Evolutionary conservation across 2,113 vertebrate species (phyloP).

Genomic region (Tylochromis polylepis): DNA sequence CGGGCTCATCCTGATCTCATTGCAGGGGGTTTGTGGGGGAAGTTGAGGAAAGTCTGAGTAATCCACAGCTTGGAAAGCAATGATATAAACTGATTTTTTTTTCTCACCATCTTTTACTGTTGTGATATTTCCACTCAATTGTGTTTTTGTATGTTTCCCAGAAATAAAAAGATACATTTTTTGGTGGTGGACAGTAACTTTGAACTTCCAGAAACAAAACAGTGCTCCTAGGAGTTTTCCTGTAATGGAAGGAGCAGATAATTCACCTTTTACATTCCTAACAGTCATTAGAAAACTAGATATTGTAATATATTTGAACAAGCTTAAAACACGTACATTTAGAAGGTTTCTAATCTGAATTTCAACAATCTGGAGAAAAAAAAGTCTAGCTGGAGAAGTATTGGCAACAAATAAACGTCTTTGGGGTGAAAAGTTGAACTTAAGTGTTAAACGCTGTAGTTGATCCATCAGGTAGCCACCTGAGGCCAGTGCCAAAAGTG

Average conservation of each 20-base stretch:
- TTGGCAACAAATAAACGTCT: accelerated
- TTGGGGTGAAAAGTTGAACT: not conserved
- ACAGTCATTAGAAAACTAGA: not conserved
- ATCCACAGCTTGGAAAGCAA: conserved; percentile 11
- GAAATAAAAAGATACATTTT: not conserved
- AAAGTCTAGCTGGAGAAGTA: not conserved
- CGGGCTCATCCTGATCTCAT: conserved; percentile 5
- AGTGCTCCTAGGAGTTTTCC: not conserved
- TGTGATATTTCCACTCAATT: not conserved
- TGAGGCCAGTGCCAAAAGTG: not conserved
- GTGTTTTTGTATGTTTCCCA: not conserved
- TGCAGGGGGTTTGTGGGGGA: conserved; percentile 10
- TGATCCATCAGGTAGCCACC: not conserved
- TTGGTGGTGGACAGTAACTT: not conserved
- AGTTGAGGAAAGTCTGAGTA: conserved; percentile 37
- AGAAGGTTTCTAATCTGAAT: not conserved
- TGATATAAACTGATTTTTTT: not conserved
- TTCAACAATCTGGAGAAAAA: not conserved
- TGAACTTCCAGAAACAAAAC: not conserved
- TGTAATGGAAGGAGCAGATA: not conserved
- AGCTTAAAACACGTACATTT: not conserved
- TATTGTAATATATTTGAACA: not conserved
- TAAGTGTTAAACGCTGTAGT: not conserved
- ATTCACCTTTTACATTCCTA: not conserved
- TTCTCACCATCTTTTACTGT: not conserved